Evolutionary conservation across 2,888 invertebrate species (phyloP), one percentile per base, ranked within the genome.

Genomic region (Oeneis ivallda): DNA sequence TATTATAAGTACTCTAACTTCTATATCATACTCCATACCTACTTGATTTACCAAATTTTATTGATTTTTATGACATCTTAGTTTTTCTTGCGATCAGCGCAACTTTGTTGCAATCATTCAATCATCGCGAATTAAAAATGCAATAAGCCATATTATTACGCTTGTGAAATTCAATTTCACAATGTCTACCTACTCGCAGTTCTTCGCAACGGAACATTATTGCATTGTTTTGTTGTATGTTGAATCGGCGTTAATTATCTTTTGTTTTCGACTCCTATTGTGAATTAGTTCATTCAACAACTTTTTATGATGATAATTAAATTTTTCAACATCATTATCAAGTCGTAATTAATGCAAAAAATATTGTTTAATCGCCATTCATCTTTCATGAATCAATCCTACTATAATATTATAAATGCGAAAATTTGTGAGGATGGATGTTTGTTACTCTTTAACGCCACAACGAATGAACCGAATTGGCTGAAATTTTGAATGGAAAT

Each of bases 221-320:
- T 63, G 47, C 64, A 64, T 59, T 53, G 59, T 59, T 54, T 17
- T 65, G 56, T 62, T 64, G 53, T 52, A 53, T 52, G 70, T 80
- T 81, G 74, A 78, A 74, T 77, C 75, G 69, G 68, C 69, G 67
- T 76, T 77, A 77, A 85, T 82, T 85, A 82, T 82, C 86, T 84
- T 85, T 85, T 83, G 84, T 86, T 80, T 79, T 74, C 74, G 70
- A 70, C 71, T 73, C 75, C 84, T 81, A 82, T 83, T 84, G 85
- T 81, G 80, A 79, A 82, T 80, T 84, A 80, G 76, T 74, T 73
- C 79, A 85, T 85, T 87, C 80, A 84, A 78, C 78, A 79, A 83
- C 79, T 86, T 85, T 78, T 85, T 85, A 77, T 74, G 64, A 58
- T 65, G 68, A 71, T 69, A 71, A 72, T 73, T 71, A 68, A 71